Conservation (phyloP, 2,113 vertebrate species). For the Halcyon malimbica region DNA sequence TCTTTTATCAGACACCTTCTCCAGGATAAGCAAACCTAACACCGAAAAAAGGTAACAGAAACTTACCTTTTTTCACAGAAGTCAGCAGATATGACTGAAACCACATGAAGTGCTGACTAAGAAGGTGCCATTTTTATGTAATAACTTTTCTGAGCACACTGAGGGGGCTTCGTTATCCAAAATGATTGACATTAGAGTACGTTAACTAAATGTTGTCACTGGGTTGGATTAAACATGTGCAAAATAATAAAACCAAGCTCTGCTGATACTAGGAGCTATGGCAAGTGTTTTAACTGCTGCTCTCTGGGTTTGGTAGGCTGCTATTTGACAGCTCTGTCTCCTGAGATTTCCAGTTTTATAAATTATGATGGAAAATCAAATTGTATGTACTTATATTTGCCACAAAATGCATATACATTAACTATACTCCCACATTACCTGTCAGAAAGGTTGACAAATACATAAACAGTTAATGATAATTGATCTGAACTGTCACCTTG, state of each 20-base stretch:
- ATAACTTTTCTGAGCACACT: neutral
- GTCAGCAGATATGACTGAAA: neutral
- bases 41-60: neutral
- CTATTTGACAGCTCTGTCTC: neutral
- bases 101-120: neutral
- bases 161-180: neutral
- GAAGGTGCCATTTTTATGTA: neutral
- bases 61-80: neutral
- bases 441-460: neutral
- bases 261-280: neutral
- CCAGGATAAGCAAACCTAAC: too few relatives aligned
- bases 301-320: neutral
- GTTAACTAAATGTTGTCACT: neutral
- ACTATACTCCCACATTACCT: neutral
- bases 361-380: neutral
- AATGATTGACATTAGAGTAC: neutral
- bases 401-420: neutral
- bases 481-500: neutral
- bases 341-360: neutral
- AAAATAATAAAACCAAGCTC: neutral
- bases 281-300: neutral
- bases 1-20: too few relatives aligned
- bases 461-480: neutral
- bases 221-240: neutral
- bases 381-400: neutral